Evolutionary conservation across 1,140 invertebrate species (phyloP).

Genomic region (Adoxophyes honmai): DNA sequence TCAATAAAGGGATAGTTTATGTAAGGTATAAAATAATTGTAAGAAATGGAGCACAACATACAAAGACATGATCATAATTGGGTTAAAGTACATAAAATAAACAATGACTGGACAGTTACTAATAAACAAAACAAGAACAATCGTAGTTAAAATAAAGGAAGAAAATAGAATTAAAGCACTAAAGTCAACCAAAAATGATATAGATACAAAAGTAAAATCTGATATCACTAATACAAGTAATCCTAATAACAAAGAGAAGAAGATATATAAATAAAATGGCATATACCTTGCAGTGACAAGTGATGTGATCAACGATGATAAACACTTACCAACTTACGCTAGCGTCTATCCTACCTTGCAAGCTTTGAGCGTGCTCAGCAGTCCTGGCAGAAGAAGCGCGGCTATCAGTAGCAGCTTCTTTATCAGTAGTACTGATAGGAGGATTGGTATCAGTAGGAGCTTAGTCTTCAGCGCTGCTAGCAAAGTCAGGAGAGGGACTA

Average conservation of each 20-base stretch:
- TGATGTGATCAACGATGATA: conserved; percentile 3
- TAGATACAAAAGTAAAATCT: too few relatives aligned
- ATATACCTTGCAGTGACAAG: background rate
- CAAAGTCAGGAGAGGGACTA: conserved; percentile 80
- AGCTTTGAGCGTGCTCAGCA: conserved; percentile 80
- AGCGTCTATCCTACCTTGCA: conserved; percentile 75
- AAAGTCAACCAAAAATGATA: too few relatives aligned
- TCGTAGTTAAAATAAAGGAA: too few relatives aligned
- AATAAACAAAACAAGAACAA: too few relatives aligned
- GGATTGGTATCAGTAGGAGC: conserved; percentile 79
- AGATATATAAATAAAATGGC: background rate
- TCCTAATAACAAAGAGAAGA: background rate
- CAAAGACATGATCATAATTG: too few relatives aligned
- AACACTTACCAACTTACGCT: background rate
- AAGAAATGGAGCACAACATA: too few relatives aligned
- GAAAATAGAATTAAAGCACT: too few relatives aligned
- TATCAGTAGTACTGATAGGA: conserved; percentile 81
- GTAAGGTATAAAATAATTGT: too few relatives aligned
- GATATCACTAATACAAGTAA: too few relatives aligned
- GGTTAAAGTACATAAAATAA: too few relatives aligned
- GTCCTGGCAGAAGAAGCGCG: conserved; percentile 79
- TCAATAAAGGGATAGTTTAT: too few relatives aligned
- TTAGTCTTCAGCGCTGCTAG: conserved; percentile 81
- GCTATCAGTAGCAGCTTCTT: conserved; percentile 83
- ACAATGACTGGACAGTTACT: too few relatives aligned